Base-by-base conservation (phyloP, 2,113 vertebrate genomes). In the Limnothrissa miodon region DNA sequence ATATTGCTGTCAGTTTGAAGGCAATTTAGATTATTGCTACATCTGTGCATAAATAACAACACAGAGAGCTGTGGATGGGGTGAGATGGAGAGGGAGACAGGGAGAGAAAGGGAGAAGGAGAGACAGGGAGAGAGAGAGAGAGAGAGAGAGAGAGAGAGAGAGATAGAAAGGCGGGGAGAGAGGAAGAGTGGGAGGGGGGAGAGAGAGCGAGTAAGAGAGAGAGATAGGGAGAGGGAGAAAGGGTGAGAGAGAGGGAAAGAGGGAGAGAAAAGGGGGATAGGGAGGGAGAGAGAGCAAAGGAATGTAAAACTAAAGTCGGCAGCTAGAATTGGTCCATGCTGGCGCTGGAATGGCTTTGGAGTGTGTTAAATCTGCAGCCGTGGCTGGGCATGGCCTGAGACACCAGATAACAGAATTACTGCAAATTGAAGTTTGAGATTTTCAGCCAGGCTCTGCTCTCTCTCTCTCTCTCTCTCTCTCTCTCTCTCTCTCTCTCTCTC, bases 391-490 rank as follows among this genome's bases (percentile, higher is more conserved):
- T 89, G 89, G 89, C 87, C 89, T 88, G 89, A 83, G 80, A 87
- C 79, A 85, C 84, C 89, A 93, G 93, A 94, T 94, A 93, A 94
- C 91, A 92, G 91, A 93, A 92, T 93, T 91, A 93, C 92, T 90
- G 89, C 92, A 92, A 93, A 93, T 92, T 91, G 92, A 93, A 94
- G 90, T 90, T 89, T 51, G 81, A 87, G 81, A 78, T 85, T 80
- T 86, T 88, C 82, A 87, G 79, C 83, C 81, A 78, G 46, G 39
- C 82, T 81, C 82, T 85, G 66, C 80, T 17, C 29, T 39, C 53
- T 29, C 53, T 80, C 23, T 36, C 53, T 59, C 45, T 44, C 42
- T 62, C 62, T 78, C 39, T 83, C 21, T 84, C 83, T 86, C 86
- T 85, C 82, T 46, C 81, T 78, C 33, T 79, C 48, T 81, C 83